Evolutionary conservation across 2,888 invertebrate species (phyloP).

Genomic region (Agriopis marginaria): DNA sequence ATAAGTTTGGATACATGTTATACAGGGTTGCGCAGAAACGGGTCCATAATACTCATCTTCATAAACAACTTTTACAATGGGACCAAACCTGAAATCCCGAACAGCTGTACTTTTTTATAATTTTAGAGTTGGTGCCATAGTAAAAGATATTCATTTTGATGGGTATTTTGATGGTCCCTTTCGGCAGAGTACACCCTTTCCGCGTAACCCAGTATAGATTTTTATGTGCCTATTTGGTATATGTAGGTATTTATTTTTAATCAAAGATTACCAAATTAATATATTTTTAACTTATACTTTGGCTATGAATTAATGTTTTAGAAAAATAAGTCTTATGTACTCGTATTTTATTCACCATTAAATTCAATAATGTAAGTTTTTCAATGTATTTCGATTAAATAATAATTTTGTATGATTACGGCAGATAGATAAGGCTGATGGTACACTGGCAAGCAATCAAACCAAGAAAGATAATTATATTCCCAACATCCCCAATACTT

Average conservation of each 20-base stretch:
- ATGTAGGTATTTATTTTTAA: not conserved
- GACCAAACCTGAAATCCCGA: no score
- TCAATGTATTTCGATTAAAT: not conserved
- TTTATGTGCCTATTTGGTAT: no score
- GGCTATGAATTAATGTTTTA: not conserved
- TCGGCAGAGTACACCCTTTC: no score
- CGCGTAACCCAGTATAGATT: no score
- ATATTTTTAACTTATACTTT: not conserved
- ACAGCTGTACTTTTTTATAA: no score
- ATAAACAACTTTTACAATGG: no score
- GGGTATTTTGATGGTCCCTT: no score
- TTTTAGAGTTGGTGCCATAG: no score
- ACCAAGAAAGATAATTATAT: no score
- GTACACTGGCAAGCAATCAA: not conserved
- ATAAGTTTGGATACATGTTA: not conserved
- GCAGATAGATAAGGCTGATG: conserved; percentile 22
- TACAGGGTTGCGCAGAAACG: not conserved
- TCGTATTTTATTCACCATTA: not conserved
- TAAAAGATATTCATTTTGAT: no score
- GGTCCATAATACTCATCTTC: not conserved
- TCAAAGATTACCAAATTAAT: not conserved
- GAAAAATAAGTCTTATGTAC: not conserved
- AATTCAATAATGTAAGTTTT: not conserved
- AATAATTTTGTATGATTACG: conserved; percentile 12
- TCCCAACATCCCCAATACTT: no score